Evolutionary conservation across 2,113 vertebrate genomes (phyloP), one percentile per base, ranked within the genome.

Genomic region (Catharus minimus): DNA sequence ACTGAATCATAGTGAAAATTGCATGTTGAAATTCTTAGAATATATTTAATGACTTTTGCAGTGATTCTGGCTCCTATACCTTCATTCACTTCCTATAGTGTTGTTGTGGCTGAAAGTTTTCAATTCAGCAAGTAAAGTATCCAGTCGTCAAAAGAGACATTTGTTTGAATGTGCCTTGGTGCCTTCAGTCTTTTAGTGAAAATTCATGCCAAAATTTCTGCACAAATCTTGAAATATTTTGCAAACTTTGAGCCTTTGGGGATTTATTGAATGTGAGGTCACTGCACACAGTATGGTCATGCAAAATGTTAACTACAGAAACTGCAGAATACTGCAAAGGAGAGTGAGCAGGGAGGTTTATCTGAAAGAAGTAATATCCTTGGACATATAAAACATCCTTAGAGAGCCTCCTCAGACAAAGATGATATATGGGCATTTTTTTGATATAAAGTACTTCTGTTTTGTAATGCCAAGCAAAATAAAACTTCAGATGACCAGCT

Each of bases 291-390:
- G 26, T 43, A 33, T 44, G 73, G 65, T 52, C 44, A 1, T 67
- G 27, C 33, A 28, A 89, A 77, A 76, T 67, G 44, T 92, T 93
- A 88, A 36, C 93, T 80, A 90, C 94, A 82, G 81, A 64, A 94
- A 90, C 91, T 65, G 44, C 38, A 44, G 68, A 28, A 14, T 56
- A 11, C 41, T 68, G 76, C 22, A 91, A 30, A 38, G 67, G 72
- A 80, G 43, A 41, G 50, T 50, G 27, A 86, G 72, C 43, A 77
- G 53, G 26, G 49, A 50, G 46, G 55, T 49, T 82, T 88, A 13
- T 77, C 10, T 47, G 55, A 55, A 66, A 57, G 58, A 11, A 73
- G 30, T 49, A 21, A 30, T 58, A 66, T 46, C 33, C 14, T 66
- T 83, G 39, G 61, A 58, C 64, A n/a, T 9, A 43, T 62, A 80